These are phyloP conservation scores for Platycercus adscitus DNA, from an alignment of 2,113 vertebrate species.

Conservation along the genomic window DNA sequence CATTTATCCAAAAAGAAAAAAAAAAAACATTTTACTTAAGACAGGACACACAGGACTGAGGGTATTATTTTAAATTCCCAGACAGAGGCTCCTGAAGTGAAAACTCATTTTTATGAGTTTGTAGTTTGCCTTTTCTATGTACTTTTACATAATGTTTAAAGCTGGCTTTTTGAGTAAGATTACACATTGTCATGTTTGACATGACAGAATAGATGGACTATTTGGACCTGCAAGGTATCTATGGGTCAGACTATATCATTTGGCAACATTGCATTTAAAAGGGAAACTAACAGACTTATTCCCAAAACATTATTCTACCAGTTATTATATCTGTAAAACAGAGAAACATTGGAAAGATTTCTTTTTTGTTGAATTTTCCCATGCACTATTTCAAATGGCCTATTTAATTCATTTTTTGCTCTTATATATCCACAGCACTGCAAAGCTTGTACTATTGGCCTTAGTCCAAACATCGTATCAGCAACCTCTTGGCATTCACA, in stretches of 20 bases:
- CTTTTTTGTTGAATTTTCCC: not conserved
- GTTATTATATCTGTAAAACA: not conserved
- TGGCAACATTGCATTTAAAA: not conserved
- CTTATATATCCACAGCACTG: not conserved
- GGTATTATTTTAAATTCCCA: not conserved
- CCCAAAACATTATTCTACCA: not conserved
- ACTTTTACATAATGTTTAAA: not conserved
- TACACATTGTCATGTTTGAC: not conserved
- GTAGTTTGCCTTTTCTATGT: not conserved
- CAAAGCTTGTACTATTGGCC: not conserved
- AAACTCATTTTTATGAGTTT: not conserved
- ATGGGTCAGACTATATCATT: not conserved
- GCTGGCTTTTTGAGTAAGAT: not conserved
- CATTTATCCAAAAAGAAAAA: not conserved
- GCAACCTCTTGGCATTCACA: not conserved
- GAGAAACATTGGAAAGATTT: fast-evolving
- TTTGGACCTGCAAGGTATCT: not conserved
- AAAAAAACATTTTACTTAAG: not conserved
- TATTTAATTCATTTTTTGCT: not conserved
- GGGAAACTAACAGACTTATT: not conserved
- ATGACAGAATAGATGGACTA: not conserved
- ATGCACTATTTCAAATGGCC: not conserved
- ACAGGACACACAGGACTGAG: fast-evolving
- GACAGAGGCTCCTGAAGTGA: not conserved
- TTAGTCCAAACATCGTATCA: not conserved